Evolutionary conservation across 2,888 invertebrate species (phyloP), one percentile per base, ranked within the genome.

Genomic region (Pyrocoelia pectoralis): DNA sequence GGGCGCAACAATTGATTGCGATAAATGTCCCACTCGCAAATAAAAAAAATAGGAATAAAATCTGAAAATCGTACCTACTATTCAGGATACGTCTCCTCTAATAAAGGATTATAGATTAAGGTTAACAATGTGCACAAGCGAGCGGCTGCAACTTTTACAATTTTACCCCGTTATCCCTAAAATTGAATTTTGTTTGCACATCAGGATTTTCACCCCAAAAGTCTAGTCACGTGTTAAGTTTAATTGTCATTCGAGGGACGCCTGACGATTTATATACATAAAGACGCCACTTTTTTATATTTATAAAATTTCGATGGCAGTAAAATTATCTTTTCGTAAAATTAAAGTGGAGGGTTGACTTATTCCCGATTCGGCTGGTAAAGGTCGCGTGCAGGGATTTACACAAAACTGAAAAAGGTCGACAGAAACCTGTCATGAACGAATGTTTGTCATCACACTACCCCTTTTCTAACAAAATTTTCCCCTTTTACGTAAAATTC

Each of bases 401-500:
- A 67, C 71, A 63, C 63, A 70, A 72, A 72, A 69, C 61, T 67
- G 72, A 67, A 67, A 71, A 72, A 69, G 68, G 65, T 68, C 58
- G 57, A 24, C 51, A 49, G 43, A 56, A 14, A 59, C 61, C 58
- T 62, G 58, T 59, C 60, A 65, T 70, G 68, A 70, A 72, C 71
- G 68, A 72, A 72, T 79, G 78, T 79, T 79, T 79, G 76, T 76
- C 78, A 76, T 74, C 76, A 72, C 72, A 70, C 76, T 76, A 77
- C 77, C 79, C 79, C 78, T 79, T 80, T 76, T 75, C 73, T 74
- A 70, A 64, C 68, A 75, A 79, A 76, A 72, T 53, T 77, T 77
- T 74, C 79, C 80, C 79, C 79, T 80, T 81, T 81, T 79, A 76
- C 77, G 78, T 77, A 79, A 79, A 80, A 77, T 70, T 70, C 69